Evolutionary conservation across 2,113 vertebrate genomes (phyloP).

Genomic region (Myiozetetes cayanensis): DNA sequence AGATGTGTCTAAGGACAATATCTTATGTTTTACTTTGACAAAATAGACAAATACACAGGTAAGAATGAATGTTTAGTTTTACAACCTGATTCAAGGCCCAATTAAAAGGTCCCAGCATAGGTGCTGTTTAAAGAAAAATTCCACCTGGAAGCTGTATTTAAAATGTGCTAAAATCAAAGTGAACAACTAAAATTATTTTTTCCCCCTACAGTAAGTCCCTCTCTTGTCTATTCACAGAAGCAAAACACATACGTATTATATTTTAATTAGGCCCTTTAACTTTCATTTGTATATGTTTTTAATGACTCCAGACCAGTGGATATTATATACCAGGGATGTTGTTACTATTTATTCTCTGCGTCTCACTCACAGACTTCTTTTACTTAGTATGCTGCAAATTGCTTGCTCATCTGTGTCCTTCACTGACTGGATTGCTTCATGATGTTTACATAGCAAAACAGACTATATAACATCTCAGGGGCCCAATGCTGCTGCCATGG

Average conservation of each 20-base stretch:
- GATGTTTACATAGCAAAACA: slow-evolving; percentile 59
- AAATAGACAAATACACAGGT: neutral
- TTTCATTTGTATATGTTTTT: slow-evolving; percentile 8
- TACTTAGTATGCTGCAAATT: neutral
- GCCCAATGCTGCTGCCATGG: neutral
- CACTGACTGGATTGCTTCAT: slow-evolving; percentile 15
- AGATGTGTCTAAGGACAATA: neutral
- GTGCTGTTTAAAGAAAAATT: neutral
- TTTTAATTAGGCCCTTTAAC: slow-evolving; percentile 20
- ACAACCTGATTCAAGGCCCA: neutral
- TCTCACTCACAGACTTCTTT: neutral
- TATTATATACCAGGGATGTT: slow-evolving; percentile 41
- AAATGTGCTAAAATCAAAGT: neutral
- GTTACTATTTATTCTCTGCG: slow-evolving; percentile 33
- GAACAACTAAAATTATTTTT: neutral
- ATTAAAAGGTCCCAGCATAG: neutral
- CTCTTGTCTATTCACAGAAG: neutral
- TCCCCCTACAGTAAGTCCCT: neutral
- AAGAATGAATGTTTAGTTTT: neutral
- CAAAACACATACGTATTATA: neutral
- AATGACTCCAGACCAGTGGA: slow-evolving; percentile 6
- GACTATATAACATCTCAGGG: slow-evolving; percentile 39
- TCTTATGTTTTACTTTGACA: neutral
- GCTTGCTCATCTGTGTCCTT: slow-evolving; percentile 33
- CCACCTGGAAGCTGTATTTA: neutral